Percentiles rank a stretch among this genome's conserved stretches.
phyloP scores from a whole-genome alignment of 2,113 vertebrate species.

The Psittacula cyanocephala region DNA sequence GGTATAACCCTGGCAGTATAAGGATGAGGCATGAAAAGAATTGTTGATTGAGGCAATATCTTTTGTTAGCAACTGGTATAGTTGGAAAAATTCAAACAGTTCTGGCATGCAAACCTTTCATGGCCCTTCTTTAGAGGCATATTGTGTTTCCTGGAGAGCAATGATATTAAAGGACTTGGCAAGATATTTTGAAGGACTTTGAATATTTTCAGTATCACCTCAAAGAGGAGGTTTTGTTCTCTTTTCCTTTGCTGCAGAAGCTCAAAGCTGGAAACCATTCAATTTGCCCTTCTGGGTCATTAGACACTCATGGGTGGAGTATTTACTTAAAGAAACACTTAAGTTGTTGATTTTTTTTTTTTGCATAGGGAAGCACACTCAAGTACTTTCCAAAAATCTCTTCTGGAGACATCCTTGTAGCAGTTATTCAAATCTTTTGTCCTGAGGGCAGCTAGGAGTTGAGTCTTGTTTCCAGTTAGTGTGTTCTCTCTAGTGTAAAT shows the following conservation, averaged over 20 bases:
- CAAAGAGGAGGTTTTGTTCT: not conserved
- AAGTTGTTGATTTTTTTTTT: not conserved
- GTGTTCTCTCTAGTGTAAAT: fast-evolving
- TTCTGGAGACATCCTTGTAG: not conserved
- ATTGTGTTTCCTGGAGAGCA: not conserved
- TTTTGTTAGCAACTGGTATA: not conserved
- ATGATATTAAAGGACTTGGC: not conserved
- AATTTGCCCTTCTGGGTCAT: not conserved
- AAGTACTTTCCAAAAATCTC: not conserved
- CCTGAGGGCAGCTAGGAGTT: not conserved
- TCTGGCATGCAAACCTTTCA: not conserved
- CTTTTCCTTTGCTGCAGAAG: not conserved
- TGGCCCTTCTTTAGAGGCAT: not conserved
- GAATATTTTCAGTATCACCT: not conserved
- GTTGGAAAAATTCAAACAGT: not conserved
- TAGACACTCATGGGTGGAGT: not conserved
- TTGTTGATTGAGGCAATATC: not conserved
- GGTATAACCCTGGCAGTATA: not conserved
- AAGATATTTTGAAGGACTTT: not conserved
- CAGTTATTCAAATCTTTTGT: not conserved
- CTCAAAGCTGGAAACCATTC: not conserved
- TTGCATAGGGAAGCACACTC: not conserved
- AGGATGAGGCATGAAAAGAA: not conserved
- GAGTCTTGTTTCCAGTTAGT: not conserved
- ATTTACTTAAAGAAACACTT: not conserved